phyloP scores from a whole-genome alignment of 37 sponge, comb jelly and placozoan genomes.

The Aphrocallistes beatrix region DNA sequence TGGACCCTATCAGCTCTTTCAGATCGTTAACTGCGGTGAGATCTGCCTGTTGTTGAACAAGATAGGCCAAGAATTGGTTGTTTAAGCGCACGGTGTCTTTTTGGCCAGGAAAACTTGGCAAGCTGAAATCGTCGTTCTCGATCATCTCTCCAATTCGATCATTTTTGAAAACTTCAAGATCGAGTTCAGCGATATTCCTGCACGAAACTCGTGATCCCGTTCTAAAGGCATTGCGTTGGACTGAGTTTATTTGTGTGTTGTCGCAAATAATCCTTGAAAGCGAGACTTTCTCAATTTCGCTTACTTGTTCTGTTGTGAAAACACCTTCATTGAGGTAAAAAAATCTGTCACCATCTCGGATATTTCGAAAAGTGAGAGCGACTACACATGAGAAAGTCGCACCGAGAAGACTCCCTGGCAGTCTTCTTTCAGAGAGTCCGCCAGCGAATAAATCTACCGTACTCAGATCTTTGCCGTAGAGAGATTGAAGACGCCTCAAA shows the following conservation, averaged over 20 bases:
- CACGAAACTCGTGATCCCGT: background rate
- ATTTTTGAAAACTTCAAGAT: background rate
- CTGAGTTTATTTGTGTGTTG: slow-evolving; percentile 42
- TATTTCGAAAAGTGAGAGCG: slow-evolving; percentile 44
- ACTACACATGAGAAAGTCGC: slow-evolving; percentile 85
- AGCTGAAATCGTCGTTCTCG: background rate
- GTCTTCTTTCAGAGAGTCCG: slow-evolving; percentile 60
- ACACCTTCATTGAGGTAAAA: slow-evolving; percentile 48
- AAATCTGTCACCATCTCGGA: slow-evolving; percentile 77
- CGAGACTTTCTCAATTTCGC: slow-evolving; percentile 24
- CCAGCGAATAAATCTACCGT: slow-evolving; percentile 59
- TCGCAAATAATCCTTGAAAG: slow-evolving; percentile 70
- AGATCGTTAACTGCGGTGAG: background rate
- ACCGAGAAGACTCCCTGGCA: slow-evolving; percentile 47
- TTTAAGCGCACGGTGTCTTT: background rate
- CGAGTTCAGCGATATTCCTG: background rate
- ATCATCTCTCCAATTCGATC: background rate
- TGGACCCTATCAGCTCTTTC: background rate
- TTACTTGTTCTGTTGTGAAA: slow-evolving; percentile 47
- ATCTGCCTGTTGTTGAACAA: background rate
- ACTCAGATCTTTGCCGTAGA: slow-evolving; percentile 37
- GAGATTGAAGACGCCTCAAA: slow-evolving; percentile 24
- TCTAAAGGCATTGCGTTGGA: slow-evolving; percentile 59
- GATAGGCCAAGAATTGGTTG: background rate
- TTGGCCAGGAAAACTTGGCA: background rate